Conservation (phyloP, 2,797 vertebrate genomes). For the Pygocentrus nattereri region DNA sequence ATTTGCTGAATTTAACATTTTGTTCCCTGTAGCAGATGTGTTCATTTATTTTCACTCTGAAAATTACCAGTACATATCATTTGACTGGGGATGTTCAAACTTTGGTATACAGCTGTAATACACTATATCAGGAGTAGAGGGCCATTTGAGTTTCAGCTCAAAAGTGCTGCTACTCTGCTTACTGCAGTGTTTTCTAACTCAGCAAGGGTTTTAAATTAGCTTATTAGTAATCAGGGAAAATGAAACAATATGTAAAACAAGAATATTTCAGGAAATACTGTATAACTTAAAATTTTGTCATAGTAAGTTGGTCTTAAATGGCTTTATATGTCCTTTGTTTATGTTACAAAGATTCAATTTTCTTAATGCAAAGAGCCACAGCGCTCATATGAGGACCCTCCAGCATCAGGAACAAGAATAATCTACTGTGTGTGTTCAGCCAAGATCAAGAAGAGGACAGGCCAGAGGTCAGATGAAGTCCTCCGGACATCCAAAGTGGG, state of each 20-base stretch:
- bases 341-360: slow-evolving; percentile 64
- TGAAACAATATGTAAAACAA: not conserved
- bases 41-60: no score
- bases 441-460: slow-evolving; percentile 41
- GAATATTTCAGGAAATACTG: not conserved
- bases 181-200: not conserved
- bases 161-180: no score
- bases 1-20: no score
- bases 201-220: not conserved
- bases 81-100: no score
- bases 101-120: no score
- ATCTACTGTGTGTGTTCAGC: slow-evolving; percentile 52
- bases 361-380: slow-evolving; percentile 77
- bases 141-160: not conserved
- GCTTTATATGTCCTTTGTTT: not conserved
- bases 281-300: not conserved
- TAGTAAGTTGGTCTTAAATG: not conserved
- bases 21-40: no score
- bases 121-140: not conserved
- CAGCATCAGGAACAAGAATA: slow-evolving; percentile 69
- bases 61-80: no score
- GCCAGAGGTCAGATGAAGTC: slow-evolving; percentile 11
- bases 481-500: not conserved
- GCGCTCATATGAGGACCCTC: slow-evolving; percentile 79
- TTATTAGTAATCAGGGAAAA: not conserved